Percentiles rank a stretch among this genome's conserved stretches.
These are phyloP conservation scores for Tupaia tana DNA, from an alignment of 2,113 vertebrate genomes.

Conservation along the genomic window DNA sequence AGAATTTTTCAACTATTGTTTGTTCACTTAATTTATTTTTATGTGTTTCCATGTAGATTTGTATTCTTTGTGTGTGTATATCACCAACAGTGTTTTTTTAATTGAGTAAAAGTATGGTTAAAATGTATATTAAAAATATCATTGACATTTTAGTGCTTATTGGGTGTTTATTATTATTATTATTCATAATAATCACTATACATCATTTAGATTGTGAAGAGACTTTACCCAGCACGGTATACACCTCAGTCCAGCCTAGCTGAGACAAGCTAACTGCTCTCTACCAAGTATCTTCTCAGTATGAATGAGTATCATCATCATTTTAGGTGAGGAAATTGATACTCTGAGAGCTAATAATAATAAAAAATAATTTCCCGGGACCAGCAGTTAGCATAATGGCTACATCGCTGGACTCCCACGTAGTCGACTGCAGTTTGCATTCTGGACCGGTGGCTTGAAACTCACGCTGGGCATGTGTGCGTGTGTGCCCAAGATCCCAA, in stretches of 20 bases:
- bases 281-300: background rate
- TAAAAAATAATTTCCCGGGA: background rate
- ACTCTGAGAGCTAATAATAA: background rate
- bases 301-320: background rate
- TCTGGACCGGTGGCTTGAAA: too few relatives aligned
- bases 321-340: background rate
- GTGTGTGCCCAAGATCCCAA: too few relatives aligned
- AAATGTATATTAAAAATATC: background rate
- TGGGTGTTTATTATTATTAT: background rate
- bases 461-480: too few relatives aligned
- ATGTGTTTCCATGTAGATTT: background rate
- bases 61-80: background rate
- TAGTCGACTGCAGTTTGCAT: too few relatives aligned
- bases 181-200: too few relatives aligned
- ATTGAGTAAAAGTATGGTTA: slow-evolving; percentile 6
- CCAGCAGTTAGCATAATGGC: too few relatives aligned
- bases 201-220: too few relatives aligned
- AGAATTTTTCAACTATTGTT: background rate
- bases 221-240: too few relatives aligned
- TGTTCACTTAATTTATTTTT: background rate
- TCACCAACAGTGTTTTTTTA: background rate
- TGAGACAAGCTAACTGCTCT: background rate
- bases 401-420: too few relatives aligned
- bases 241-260: too few relatives aligned
- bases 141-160: background rate